Evolutionary conservation across 2,113 vertebrate genomes (phyloP).

Genomic region (Phyllostomus discolor): DNA sequence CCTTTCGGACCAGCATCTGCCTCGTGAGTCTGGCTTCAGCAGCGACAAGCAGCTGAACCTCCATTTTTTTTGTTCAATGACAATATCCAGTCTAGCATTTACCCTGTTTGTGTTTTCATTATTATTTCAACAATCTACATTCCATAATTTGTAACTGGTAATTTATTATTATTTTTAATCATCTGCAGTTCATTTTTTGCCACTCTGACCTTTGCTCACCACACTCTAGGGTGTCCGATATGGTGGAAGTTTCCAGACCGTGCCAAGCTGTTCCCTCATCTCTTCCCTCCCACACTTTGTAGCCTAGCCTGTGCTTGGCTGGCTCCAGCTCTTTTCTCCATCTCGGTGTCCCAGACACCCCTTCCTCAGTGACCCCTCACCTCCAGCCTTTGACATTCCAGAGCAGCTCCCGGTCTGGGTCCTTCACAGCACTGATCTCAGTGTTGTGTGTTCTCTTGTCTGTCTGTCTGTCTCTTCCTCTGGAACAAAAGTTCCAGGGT

Average conservation of each 20-base stretch:
- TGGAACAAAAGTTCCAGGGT: too few species aligned
- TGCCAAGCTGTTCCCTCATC: neutral
- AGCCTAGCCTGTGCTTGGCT: neutral
- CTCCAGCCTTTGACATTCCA: neutral
- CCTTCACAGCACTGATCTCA: neutral
- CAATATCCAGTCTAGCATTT: neutral
- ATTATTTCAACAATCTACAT: neutral
- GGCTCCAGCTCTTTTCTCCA: neutral
- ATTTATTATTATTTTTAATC: neutral
- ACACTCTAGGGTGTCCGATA: neutral
- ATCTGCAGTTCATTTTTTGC: neutral
- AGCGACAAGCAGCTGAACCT: too few species aligned
- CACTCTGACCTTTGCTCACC: neutral
- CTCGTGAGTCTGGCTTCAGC: too few species aligned
- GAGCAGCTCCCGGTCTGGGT: fast-evolving
- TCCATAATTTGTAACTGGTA: neutral
- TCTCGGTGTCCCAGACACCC: neutral
- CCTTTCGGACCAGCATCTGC: too few species aligned
- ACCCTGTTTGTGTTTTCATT: neutral
- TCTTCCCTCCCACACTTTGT: fast-evolving
- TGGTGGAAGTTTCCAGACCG: neutral
- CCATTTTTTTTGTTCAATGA: too few species aligned
- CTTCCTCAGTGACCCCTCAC: neutral
- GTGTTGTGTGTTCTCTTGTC: neutral
- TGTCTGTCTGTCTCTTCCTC: neutral